Conservation (phyloP, 2,888 invertebrate genomes). For the Apoda limacodes region DNA sequence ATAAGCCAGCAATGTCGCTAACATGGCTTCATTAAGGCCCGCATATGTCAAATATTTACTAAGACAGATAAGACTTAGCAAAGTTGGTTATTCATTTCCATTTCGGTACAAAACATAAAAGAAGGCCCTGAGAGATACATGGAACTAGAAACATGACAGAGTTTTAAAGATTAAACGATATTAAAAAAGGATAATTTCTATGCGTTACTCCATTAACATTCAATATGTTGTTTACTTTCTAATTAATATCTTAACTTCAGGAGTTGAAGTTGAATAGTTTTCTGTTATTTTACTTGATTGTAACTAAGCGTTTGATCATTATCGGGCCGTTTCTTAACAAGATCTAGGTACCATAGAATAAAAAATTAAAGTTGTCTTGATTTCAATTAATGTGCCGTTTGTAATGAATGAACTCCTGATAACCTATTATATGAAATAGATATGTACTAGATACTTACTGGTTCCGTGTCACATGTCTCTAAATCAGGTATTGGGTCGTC, state of each 20-base stretch:
- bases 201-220: too few species aligned
- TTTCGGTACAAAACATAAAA: conserved; percentile 30
- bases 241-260: too few species aligned
- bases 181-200: too few species aligned
- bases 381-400: background rate
- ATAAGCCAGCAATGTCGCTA: conserved; percentile 31
- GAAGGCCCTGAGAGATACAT: too few species aligned
- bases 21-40: conserved; percentile 43
- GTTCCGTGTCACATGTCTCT: conserved; percentile 81
- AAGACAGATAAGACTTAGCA: conserved; percentile 31
- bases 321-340: too few species aligned
- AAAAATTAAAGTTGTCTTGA: conserved; percentile 26
- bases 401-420: background rate
- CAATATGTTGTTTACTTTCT: too few species aligned
- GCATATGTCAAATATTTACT: conserved; percentile 50
- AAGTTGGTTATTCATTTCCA: conserved; percentile 31
- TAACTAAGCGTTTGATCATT: too few species aligned
- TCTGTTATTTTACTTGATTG: too few species aligned
- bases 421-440: background rate
- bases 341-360: conserved; percentile 21
- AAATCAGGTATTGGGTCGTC: conserved; percentile 78
- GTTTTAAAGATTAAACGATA: too few species aligned
- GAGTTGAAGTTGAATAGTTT: too few species aligned
- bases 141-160: too few species aligned
- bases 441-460: conserved; percentile 67